phyloP scores from a whole-genome alignment of 2,113 vertebrate genomes.

The Rutilus rutilus region DNA sequence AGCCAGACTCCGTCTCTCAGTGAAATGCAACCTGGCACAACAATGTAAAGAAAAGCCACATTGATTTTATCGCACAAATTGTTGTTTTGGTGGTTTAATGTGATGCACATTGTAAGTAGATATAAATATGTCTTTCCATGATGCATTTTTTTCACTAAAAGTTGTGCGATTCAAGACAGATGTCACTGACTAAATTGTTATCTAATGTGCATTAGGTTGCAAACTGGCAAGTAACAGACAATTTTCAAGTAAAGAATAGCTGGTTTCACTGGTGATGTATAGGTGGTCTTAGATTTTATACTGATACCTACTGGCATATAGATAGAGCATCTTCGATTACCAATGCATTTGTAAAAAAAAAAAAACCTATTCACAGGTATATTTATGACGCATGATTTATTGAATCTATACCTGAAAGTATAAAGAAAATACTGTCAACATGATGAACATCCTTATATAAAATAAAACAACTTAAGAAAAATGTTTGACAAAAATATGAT shows the following conservation, averaged over 20 bases:
- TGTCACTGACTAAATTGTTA: not conserved
- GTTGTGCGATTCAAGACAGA: not conserved
- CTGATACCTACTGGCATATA: too few relatives aligned
- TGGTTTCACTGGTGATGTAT: not conserved
- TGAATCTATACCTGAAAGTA: not conserved
- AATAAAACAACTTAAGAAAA: not conserved
- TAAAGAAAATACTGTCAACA: not conserved
- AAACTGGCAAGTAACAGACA: not conserved
- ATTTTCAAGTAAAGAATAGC: too few relatives aligned
- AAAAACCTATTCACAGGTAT: not conserved
- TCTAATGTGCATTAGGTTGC: not conserved
- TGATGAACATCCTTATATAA: not conserved
- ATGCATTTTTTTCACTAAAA: not conserved
- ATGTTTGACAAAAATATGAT: not conserved
- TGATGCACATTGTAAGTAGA: too few relatives aligned
- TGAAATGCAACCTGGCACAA: conserved; percentile 8
- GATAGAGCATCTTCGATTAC: not conserved
- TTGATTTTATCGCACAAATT: not conserved
- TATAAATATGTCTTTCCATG: not conserved
- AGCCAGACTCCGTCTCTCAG: not conserved
- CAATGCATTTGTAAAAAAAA: not conserved
- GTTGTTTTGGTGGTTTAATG: not conserved
- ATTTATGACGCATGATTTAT: not conserved
- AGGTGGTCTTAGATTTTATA: not conserved
- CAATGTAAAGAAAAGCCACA: not conserved